Conservation (phyloP, 2,797 vertebrate species). For the Spinibarbus caldwelli region DNA sequence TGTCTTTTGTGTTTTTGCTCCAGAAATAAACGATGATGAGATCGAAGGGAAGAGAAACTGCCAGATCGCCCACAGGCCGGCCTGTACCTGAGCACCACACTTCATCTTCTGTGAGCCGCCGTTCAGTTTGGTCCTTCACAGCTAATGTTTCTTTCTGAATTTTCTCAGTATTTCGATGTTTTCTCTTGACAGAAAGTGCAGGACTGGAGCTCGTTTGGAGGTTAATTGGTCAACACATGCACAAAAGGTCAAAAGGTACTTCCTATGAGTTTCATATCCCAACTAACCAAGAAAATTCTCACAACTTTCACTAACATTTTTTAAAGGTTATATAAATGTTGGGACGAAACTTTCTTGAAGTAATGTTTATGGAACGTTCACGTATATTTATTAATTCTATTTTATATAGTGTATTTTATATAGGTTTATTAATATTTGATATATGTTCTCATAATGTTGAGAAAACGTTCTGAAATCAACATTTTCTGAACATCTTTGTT, state of each 20-base stretch:
- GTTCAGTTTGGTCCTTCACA: neutral
- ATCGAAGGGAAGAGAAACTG: neutral
- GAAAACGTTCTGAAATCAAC: neutral
- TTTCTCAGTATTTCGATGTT: neutral
- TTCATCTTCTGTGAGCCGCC: conserved; percentile 29
- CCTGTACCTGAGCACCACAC: neutral
- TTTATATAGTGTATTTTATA: too few species aligned
- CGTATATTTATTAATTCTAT: neutral
- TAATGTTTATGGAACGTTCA: neutral
- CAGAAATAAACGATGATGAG: conserved; percentile 51
- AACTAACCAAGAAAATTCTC: neutral
- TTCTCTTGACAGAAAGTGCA: neutral
- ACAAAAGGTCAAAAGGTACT: conserved; percentile 24
- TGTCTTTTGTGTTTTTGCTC: conserved; percentile 40
- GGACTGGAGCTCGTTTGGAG: neutral
- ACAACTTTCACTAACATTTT: neutral
- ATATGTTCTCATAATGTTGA: neutral
- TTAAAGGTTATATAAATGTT: neutral
- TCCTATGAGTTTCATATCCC: neutral
- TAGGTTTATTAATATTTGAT: too few species aligned
- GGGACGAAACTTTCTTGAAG: neutral
- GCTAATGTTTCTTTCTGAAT: neutral
- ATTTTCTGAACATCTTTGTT: neutral
- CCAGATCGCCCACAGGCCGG: neutral
- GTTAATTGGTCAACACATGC: neutral